Conservation (phyloP, 2,113 vertebrate species). For the Scomber colias region DNA sequence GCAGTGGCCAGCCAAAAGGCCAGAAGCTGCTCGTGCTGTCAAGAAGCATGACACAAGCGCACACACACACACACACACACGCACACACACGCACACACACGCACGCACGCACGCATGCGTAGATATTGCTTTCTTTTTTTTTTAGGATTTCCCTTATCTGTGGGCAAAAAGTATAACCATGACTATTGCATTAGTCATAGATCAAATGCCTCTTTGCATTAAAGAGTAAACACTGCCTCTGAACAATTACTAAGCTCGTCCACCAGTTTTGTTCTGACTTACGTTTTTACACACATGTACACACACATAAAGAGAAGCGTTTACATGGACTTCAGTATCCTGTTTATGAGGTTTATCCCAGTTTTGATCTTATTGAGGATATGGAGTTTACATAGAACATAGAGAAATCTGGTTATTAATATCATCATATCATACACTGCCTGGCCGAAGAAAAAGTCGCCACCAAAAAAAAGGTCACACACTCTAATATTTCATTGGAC, state of each 20-base stretch:
- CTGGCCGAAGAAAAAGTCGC: no score
- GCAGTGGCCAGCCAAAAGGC: slow-evolving; percentile 52
- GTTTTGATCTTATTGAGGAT: no score
- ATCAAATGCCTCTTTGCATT: not conserved
- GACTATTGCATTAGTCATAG: slow-evolving; percentile 10
- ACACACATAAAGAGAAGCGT: not conserved
- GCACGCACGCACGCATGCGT: no score
- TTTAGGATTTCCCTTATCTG: not conserved
- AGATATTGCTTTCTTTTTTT: slow-evolving; percentile 6
- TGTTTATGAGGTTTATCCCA: no score
- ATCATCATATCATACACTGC: no score
- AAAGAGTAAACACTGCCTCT: not conserved
- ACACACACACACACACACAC: slow-evolving; percentile 22
- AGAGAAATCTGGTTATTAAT: no score
- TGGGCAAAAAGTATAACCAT: slow-evolving; percentile 1
- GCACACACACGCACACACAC: not conserved
- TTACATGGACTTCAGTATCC: no score
- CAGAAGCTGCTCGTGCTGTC: slow-evolving; percentile 28
- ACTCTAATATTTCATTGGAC: no score
- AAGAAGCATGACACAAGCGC: slow-evolving; percentile 5
- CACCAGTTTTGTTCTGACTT: not conserved
- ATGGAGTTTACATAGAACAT: no score
- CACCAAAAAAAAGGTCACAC: no score
- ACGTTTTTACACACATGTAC: not conserved
- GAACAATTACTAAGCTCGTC: not conserved